Percentiles rank a stretch among this genome's conserved stretches.
These are phyloP conservation scores for Lutjanus campechanus DNA, from an alignment of 2,797 vertebrate species.

Conservation along the genomic window DNA sequence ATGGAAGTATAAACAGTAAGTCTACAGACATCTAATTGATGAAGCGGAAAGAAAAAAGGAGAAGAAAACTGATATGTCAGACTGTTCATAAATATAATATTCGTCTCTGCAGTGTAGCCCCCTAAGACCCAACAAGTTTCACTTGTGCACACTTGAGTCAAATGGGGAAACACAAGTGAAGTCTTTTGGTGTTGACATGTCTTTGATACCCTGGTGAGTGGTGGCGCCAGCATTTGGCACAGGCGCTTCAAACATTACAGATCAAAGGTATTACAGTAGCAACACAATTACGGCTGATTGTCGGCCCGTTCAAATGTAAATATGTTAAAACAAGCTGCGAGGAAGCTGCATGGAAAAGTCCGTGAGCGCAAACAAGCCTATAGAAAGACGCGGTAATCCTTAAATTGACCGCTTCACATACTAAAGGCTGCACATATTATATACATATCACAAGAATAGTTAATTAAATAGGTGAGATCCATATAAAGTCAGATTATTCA, in stretches of 20 bases:
- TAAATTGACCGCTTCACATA: not conserved
- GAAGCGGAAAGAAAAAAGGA: no score
- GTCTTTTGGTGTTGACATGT: conserved; percentile 65
- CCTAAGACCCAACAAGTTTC: not conserved
- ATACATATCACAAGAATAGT: not conserved
- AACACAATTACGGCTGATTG: conserved; percentile 79
- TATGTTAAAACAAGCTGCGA: conserved; percentile 70
- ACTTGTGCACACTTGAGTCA: not conserved
- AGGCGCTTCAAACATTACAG: conserved; percentile 72
- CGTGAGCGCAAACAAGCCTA: conserved; percentile 41
- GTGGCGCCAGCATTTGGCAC: conserved; percentile 83
- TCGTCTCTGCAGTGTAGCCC: not conserved
- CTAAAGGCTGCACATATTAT: not conserved
- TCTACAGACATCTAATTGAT: no score
- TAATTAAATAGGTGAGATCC: not conserved
- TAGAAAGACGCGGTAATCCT: conserved; percentile 13
- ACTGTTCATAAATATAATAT: not conserved
- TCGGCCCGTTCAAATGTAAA: conserved; percentile 78
- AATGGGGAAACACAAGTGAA: conserved; percentile 25
- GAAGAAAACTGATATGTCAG: not conserved
- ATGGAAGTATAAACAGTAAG: no score
- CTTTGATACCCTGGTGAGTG: conserved; percentile 64
- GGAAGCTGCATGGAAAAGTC: conserved; percentile 30
- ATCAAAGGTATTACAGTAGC: conserved; percentile 88
- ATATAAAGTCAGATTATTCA: no score